Evolutionary conservation across 2,113 vertebrate species (phyloP).

Genomic region (Dasyornis broadbenti): DNA sequence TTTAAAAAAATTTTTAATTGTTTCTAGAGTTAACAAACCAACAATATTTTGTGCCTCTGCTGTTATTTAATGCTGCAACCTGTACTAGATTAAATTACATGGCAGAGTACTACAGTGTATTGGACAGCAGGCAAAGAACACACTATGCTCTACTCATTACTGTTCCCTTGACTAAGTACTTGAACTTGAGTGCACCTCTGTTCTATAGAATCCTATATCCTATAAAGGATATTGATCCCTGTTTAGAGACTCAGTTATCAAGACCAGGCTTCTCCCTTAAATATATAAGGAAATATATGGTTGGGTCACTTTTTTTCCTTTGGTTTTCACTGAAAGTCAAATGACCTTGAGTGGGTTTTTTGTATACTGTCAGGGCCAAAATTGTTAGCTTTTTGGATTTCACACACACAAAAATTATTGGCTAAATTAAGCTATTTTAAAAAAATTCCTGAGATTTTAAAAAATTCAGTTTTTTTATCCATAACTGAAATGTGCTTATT

Average conservation of each 20-base stretch:
- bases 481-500: neutral
- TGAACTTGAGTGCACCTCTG: neutral
- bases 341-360: neutral
- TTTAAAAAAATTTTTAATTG: neutral
- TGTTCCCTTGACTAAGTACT: neutral
- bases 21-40: neutral
- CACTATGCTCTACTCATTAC: neutral
- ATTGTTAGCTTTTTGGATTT: neutral
- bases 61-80: constrained; percentile 6
- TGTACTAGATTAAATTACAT: constrained; percentile 9
- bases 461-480: neutral
- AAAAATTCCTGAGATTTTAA: rapidly evolving
- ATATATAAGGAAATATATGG: neutral
- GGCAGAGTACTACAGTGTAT: neutral
- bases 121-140: neutral
- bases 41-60: neutral
- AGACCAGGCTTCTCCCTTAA: neutral
- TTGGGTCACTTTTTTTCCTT: neutral
- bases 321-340: neutral
- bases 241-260: neutral
- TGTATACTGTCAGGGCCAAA: neutral
- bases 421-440: neutral
- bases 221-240: neutral
- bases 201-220: neutral
- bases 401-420: neutral